Evolutionary conservation across 2,888 invertebrate genomes (phyloP), one percentile per base, ranked within the genome.

Genomic region (Brenthis ino): DNA sequence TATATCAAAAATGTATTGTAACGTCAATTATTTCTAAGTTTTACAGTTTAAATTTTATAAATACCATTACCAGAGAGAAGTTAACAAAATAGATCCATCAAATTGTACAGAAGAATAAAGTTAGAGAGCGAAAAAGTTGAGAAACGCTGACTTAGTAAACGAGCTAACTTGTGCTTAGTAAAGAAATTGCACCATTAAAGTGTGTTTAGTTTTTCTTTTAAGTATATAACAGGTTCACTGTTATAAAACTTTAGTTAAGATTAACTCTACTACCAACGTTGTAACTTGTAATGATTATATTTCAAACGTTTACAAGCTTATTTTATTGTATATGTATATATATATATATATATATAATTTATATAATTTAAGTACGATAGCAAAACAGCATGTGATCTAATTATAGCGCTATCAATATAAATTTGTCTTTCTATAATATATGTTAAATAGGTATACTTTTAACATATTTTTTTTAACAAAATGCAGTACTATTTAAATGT

Each of bases 151-250:
- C 61, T 60, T 67, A 57, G 58, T 57, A 68, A 68, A 68, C 68
- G 64, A 68, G 68, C 64, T 53, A 68, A 68, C 68, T 68, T 55
- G 55, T 55, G 55, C 68, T 64, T 55, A 58, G 51, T 60, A 58
- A 20, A 58, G 54, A 64, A 64, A 68, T 68, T 64, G 68, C 68
- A 58, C 54, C 47, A 64, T 68, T 68, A 68, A 64, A 58, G 6
- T 53, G 24, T 58, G 64, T 68, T 64, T 64, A 64, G 64, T 68
- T 64, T 64, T 58, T 48, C 14, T 33, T 66, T 65, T 69, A 71
- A 71, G 57, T 61, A 54, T 43, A 70, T 28, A 16, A 57, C 66
- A 63, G 48, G 63, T 53, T 51, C 53, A 37, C 6, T 65, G 53
- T 67, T 63, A 64, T 61, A 48, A 51, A 60, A 47, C 43, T 43